Evolutionary conservation across 2,113 vertebrate species (phyloP).

Genomic region (Ancistrus triradiatus): DNA sequence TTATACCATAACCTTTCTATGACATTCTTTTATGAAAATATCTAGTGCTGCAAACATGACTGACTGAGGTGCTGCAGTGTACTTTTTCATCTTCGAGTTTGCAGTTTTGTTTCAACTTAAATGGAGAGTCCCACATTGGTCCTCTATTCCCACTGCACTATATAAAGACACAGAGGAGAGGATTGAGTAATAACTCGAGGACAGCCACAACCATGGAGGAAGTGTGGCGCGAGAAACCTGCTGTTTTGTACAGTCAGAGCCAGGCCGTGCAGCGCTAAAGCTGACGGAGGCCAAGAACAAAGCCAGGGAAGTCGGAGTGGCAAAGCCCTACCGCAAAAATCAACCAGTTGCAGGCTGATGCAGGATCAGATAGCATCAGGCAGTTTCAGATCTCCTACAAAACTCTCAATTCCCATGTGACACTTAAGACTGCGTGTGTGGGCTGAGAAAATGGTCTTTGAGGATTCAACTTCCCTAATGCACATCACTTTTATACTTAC

Average conservation of each 20-base stretch:
- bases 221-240: slow-evolving; percentile 51
- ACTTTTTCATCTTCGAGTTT: too few relatives aligned
- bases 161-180: slow-evolving; percentile 66
- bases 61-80: too few relatives aligned
- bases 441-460: slow-evolving; percentile 42
- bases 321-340: slow-evolving; percentile 55
- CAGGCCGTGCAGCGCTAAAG: slow-evolving; percentile 9
- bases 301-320: slow-evolving; percentile 37
- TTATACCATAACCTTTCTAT: too few relatives aligned
- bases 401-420: slow-evolving; percentile 68
- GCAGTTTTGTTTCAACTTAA: slow-evolving; percentile 33
- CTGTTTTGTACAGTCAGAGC: slow-evolving; percentile 27
- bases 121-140: slow-evolving; percentile 57
- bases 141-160: slow-evolving; percentile 63
- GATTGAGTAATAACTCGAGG: slow-evolving; percentile 68
- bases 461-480: slow-evolving; percentile 42
- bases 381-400: slow-evolving; percentile 65
- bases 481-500: slow-evolving; percentile 21
- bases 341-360: slow-evolving; percentile 48
- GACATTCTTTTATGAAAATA: too few relatives aligned
- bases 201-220: slow-evolving; percentile 59
- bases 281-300: slow-evolving; percentile 26
- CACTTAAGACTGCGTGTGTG: slow-evolving; percentile 32
- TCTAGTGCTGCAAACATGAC: too few relatives aligned
- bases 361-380: slow-evolving; percentile 65